Conservation (phyloP, 2,113 vertebrate species). For the Tachuris rubrigastra region DNA sequence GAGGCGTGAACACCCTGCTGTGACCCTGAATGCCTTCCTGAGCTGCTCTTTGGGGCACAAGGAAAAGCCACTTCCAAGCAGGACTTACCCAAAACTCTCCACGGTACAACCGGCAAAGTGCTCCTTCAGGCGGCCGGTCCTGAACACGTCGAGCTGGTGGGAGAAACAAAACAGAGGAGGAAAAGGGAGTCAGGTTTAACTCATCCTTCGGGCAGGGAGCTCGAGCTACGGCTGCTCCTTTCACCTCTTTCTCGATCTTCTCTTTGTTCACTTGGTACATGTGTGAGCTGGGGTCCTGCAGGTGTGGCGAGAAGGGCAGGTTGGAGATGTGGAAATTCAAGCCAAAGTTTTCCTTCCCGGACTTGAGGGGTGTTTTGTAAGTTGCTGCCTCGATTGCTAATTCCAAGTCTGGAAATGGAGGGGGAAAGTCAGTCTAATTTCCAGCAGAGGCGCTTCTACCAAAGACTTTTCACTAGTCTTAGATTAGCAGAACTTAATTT, state of each 20-base stretch:
- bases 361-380: background rate
- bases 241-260: constrained; percentile 68
- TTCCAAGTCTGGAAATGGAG: constrained; percentile 30
- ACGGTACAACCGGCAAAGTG: constrained; percentile 65
- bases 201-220: background rate
- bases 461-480: background rate
- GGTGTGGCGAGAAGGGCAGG: constrained; percentile 36
- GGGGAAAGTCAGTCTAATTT: background rate
- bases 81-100: constrained; percentile 69
- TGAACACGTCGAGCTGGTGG: constrained; percentile 68
- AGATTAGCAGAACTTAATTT: background rate
- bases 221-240: background rate
- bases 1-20: background rate
- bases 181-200: background rate
- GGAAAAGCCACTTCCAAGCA: background rate
- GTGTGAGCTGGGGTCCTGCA: constrained; percentile 22
- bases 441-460: background rate
- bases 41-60: background rate
- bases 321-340: constrained; percentile 73
- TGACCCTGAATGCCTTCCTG: background rate
- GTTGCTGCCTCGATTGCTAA: background rate
- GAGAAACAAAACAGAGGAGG: background rate
- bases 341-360: constrained; percentile 7
- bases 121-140: constrained; percentile 44
- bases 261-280: constrained; percentile 33